These are phyloP conservation scores for Hafferia zeledoni DNA, from an alignment of 2,797 vertebrate species.

Conservation along the genomic window DNA sequence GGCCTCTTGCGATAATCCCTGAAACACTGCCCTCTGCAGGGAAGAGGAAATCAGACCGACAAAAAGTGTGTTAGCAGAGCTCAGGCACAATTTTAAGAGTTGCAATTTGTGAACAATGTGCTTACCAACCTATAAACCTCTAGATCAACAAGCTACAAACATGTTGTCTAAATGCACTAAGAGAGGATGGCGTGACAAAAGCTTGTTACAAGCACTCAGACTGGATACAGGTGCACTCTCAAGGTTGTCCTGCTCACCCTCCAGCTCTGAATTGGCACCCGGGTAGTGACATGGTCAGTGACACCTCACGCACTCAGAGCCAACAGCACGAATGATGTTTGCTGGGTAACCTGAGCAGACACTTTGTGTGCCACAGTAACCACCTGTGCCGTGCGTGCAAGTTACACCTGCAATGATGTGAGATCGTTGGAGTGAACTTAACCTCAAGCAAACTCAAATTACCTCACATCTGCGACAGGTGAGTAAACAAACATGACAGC, in stretches of 20 bases:
- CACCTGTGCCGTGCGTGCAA: neutral
- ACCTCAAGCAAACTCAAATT: neutral
- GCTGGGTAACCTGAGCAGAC: neutral
- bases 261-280: neutral
- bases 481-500: neutral
- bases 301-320: neutral
- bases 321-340: neutral
- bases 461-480: neutral
- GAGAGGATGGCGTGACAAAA: neutral
- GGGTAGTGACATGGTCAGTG: accelerated
- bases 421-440: neutral
- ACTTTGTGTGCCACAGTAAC: neutral
- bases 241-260: neutral
- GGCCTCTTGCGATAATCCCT: slow-evolving; percentile 96
- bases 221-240: neutral
- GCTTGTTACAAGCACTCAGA: neutral
- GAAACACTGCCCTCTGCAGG: slow-evolving; percentile 93
- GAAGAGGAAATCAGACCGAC: slow-evolving; percentile 20
- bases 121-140: neutral
- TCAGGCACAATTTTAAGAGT: neutral
- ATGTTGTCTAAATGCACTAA: accelerated
- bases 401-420: accelerated
- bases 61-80: neutral
- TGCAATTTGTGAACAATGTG: accelerated
- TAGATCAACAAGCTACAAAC: neutral